Base-by-base conservation (phyloP, 2,888 invertebrate genomes). In the Perithous albicinctus region DNA sequence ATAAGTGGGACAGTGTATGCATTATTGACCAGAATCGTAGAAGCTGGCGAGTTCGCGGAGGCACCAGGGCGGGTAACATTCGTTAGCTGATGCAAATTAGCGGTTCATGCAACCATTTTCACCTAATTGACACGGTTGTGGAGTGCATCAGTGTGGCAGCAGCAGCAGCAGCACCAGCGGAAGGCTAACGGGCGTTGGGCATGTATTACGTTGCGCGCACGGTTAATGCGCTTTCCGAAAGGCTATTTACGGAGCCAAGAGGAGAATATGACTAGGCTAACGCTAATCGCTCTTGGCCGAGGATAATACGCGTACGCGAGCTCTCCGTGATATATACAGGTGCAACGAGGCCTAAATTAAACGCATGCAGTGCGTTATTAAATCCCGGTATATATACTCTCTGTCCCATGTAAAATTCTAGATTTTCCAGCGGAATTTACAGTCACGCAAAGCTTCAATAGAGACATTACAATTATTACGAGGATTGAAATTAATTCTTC, bases 91-190 rank as follows among this genome's bases (percentile, higher is more conserved):
- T n/a, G 72, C 41, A 81, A 85, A 84, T 85, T 80, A 84, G 77
- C 78, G 73, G 83, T 66, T 84, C 80, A 82, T 82, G 77, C 82
- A 67, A 84, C 70, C 78, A 78, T 86, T 85, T 78, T 81, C 81
- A 81, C 78, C 63, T 81, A 83, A 85, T 85, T 83, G 82, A 82
- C 79, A 79, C 79, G 74, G 69, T 83, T 80, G 66, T n/a, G 18
- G 67, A 64, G 70, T 61, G 56, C 78, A 63, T 76, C 43, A 10
- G 15, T 41, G 70, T 43, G 23, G 66, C 51, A 41, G 74, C 38
- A 8, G 54, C 12, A 18, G 32, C 41, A 64, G 74, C 48, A 29
- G 56, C n/a, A 35, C 4, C 63, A 64, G 64, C 46, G 29, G 20
- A 18, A 23, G 38, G 26, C 56, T 70, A 78, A 78, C 78, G 78